Conservation (phyloP, 2,888 invertebrate species). For the Hyppa rectilinea region DNA sequence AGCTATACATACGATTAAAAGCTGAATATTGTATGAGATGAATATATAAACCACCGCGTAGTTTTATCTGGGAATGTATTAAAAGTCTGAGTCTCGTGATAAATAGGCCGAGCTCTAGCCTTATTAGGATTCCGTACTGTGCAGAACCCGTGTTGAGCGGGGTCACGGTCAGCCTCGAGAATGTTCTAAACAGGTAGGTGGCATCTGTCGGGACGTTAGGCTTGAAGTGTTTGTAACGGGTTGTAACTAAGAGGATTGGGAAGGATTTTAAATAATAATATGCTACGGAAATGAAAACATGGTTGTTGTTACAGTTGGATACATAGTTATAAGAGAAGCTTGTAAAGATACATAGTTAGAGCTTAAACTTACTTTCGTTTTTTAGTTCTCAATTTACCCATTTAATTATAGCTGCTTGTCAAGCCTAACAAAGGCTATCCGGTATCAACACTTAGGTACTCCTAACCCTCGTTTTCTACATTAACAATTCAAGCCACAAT, state of each 20-base stretch:
- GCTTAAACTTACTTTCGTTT: background rate
- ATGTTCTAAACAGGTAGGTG: conserved; percentile 54
- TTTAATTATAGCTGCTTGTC: background rate
- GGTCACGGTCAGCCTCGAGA: conserved; percentile 59
- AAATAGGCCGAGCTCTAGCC: conserved; percentile 61
- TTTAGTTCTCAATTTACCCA: background rate
- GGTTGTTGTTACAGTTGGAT: background rate
- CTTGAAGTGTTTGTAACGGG: conserved; percentile 17
- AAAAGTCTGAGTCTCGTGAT: conserved; percentile 62
- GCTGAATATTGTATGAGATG: conserved; percentile 60
- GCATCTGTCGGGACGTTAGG: conserved; percentile 34
- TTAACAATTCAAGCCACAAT: conserved; percentile 24
- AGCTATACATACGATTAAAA: conserved; percentile 52
- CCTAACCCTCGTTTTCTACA: background rate
- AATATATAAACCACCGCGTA: conserved; percentile 33
- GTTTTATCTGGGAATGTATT: conserved; percentile 51
- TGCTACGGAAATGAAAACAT: background rate
- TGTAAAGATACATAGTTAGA: too few relatives aligned
- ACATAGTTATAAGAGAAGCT: background rate
- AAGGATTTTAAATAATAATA: background rate
- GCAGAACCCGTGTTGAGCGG: conserved; percentile 54
- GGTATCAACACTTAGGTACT: background rate
- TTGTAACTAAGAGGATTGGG: background rate
- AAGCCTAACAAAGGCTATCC: conserved; percentile 4
- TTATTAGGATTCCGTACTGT: conserved; percentile 65